phyloP scores from a whole-genome alignment of 2,113 vertebrate species.

The Tragelaphus scriptus region DNA sequence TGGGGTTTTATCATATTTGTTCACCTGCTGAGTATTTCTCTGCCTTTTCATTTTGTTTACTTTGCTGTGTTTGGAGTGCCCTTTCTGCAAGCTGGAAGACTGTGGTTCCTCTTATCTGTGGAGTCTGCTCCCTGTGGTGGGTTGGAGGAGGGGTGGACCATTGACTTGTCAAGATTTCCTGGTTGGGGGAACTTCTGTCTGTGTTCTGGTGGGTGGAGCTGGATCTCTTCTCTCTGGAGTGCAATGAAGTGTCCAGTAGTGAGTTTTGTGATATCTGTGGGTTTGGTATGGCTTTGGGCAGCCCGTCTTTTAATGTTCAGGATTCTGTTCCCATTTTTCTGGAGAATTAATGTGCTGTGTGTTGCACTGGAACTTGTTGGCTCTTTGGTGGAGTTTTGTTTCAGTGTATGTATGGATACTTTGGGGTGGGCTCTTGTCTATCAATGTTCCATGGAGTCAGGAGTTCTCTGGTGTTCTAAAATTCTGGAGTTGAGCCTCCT shows the following conservation, averaged over 20 bases:
- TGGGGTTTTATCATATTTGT: neutral
- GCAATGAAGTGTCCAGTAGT: neutral
- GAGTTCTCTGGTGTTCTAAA: neutral
- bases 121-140: neutral
- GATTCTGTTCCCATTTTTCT: neutral
- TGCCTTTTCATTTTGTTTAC: neutral
- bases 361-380: neutral
- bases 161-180: neutral
- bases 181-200: neutral
- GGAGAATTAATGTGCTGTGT: neutral
- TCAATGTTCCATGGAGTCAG: neutral
- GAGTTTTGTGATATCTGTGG: neutral
- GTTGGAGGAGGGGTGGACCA: neutral
- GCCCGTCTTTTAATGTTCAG: neutral
- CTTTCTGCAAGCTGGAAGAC: neutral
- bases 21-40: neutral
- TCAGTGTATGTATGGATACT: neutral
- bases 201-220: neutral
- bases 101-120: neutral
- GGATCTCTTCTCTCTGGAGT: neutral
- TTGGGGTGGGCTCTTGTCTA: neutral
- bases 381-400: neutral
- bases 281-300: neutral
- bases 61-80: neutral
- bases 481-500: neutral